phyloP scores from a whole-genome alignment of 2,113 vertebrate genomes.

The Orthonyx spaldingii region DNA sequence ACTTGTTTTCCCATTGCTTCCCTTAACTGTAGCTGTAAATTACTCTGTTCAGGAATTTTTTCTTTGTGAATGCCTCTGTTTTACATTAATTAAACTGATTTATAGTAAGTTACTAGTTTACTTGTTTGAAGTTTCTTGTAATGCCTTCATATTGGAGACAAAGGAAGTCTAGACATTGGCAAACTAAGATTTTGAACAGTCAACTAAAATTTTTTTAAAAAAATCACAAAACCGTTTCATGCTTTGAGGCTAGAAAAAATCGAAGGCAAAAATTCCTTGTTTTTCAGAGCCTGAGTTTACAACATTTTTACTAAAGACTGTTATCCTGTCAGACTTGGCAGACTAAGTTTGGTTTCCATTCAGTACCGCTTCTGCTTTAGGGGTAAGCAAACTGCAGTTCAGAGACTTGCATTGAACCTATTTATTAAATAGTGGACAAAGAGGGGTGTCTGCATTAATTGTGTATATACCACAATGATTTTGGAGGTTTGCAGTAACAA shows the following conservation, averaged over 20 bases:
- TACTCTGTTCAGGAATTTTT: background rate
- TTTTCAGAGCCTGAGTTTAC: background rate
- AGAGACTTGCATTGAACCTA: background rate
- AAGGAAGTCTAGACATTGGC: background rate
- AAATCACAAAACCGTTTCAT: background rate
- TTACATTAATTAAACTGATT: background rate
- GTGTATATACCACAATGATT: rapidly evolving
- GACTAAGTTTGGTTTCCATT: background rate
- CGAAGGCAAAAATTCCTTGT: background rate
- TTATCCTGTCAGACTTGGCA: background rate
- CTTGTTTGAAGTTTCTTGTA: background rate
- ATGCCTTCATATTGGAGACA: background rate
- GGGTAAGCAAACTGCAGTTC: background rate
- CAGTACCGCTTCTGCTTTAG: background rate
- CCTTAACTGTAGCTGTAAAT: background rate
- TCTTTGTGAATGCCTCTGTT: background rate
- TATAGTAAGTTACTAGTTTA: background rate
- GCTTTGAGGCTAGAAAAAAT: background rate
- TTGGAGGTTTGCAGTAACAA: background rate
- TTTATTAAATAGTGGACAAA: background rate
- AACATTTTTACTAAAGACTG: background rate
- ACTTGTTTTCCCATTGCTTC: background rate
- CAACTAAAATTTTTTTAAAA: background rate
- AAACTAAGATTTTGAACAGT: background rate
- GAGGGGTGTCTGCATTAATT: background rate